Base-by-base conservation (phyloP, 2,888 invertebrate genomes). In the Diplolepis rosae region DNA sequence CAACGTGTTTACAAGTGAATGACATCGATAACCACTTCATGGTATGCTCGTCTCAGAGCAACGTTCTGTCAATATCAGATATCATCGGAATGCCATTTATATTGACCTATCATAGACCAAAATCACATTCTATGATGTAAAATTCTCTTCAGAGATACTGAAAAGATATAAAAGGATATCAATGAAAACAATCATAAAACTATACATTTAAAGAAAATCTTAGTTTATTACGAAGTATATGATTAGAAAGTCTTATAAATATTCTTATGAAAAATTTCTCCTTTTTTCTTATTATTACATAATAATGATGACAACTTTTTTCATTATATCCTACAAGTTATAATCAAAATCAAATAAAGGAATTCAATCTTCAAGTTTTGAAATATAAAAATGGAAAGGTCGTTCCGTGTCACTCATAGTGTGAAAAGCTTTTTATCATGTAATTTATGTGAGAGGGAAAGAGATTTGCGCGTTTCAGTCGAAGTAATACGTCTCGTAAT, bases 1-100 rank as follows among this genome's bases (percentile, higher is more conserved):
- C 77, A 79, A 73, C 75, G 68, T 81, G 80, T 79, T 82, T 80
- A 80, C 82, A 77, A 75, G 78, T 76, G 75, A 77, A 73, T 77
- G 81, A 79, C 80, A 81, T 79, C 76, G 74, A 71, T 76, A 72
- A 76, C 81, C 79, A 77, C 74, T 76, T 75, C 74, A 75, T 69
- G 69, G 73, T 71, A 65, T 79, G 77, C 74, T 72, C 69, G 69
- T 72, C 74, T 66, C 73, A 77, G 76, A 78, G 77, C 68, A 45
- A 39, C 22, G 32, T 24, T 24, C 24, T 2, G 27, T 4, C 13
- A 13, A 13, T 13, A 50, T 50, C 24, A 22, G 27, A 50, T 13
- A 4, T 50, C 50, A 50, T 22, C 0, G 24, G 22, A 50, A 50
- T 50, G 50, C 13, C 50, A 50, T 18, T 30, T 42, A 15, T 15